phyloP scores from a whole-genome alignment of 2,888 invertebrate species.

The Caenorhabditis virilis region DNA sequence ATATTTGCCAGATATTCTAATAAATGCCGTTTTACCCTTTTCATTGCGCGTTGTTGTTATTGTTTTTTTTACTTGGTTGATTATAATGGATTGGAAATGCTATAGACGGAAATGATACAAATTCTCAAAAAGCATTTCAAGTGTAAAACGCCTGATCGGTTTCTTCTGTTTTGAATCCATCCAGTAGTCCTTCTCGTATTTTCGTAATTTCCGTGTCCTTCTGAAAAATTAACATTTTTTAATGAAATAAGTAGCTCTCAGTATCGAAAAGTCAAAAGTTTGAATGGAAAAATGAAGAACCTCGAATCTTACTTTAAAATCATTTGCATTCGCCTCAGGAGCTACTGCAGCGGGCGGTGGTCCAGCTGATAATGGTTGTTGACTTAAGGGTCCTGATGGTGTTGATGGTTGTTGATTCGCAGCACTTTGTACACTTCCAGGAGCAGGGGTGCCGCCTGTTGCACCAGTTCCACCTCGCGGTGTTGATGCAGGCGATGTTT shows the following conservation, averaged over 20 bases:
- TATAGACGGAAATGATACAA: neutral
- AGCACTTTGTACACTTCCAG: conserved; percentile 43
- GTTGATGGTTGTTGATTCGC: conserved; percentile 10
- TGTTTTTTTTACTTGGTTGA: neutral
- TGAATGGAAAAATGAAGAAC: neutral
- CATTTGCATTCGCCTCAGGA: neutral
- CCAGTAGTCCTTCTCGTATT: conserved; percentile 99
- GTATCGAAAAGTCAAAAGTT: too few species aligned
- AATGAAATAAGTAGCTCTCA: neutral
- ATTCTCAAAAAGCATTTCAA: neutral
- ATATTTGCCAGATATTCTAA: neutral
- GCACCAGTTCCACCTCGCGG: conserved; percentile 32
- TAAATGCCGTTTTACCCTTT: conserved; percentile 36
- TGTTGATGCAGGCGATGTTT: conserved; percentile 55
- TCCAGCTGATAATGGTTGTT: conserved; percentile 22
- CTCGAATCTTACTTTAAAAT: neutral
- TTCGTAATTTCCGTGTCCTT: conserved; percentile 84
- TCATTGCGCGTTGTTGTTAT: neutral
- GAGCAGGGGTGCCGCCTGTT: conserved; percentile 44
- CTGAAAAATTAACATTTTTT: conserved; percentile 14
- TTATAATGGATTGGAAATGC: too few species aligned
- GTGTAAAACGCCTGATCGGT: conserved; percentile 4
- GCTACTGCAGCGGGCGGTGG: neutral
- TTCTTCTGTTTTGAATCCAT: conserved; percentile 82
- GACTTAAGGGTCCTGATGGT: conserved; percentile 16